Evolutionary conservation across 2,888 invertebrate genomes (phyloP).

Genomic region (Synergus gifuensis): DNA sequence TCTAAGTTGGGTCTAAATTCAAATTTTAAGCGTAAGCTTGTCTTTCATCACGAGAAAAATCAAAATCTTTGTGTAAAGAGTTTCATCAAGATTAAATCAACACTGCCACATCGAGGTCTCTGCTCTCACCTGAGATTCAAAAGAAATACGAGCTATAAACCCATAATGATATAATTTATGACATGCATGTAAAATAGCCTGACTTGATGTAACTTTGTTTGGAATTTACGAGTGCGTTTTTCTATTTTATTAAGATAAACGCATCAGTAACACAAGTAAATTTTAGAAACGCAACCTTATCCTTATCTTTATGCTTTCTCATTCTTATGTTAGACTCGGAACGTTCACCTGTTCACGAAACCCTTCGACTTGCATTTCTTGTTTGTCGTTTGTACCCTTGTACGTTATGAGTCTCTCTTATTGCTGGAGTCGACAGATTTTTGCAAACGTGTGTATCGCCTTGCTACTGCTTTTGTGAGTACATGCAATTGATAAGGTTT

Average conservation of each 20-base stretch:
- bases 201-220: constrained; percentile 5
- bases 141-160: neutral
- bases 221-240: neutral
- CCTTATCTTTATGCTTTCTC: constrained; percentile 17
- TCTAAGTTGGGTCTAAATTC: neutral
- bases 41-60: neutral
- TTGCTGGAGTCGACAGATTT: constrained; percentile 25
- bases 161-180: neutral
- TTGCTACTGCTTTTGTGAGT: constrained; percentile 32
- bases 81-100: constrained; percentile 14
- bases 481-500: constrained; percentile 20
- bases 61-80: constrained; percentile 9
- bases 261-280: neutral
- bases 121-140: neutral
- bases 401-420: constrained; percentile 17
- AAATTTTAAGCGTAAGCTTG: neutral
- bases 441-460: constrained; percentile 25
- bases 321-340: neutral
- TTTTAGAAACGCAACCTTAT: neutral
- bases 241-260: constrained; percentile 14
- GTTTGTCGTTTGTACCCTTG: constrained; percentile 6
- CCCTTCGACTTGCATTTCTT: constrained; percentile 16
- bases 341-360: constrained; percentile 8
- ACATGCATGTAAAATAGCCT: neutral
- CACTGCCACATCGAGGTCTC: constrained; percentile 10